Evolutionary conservation across 2,888 invertebrate genomes (phyloP).

Genomic region (Pollenia angustigena): DNA sequence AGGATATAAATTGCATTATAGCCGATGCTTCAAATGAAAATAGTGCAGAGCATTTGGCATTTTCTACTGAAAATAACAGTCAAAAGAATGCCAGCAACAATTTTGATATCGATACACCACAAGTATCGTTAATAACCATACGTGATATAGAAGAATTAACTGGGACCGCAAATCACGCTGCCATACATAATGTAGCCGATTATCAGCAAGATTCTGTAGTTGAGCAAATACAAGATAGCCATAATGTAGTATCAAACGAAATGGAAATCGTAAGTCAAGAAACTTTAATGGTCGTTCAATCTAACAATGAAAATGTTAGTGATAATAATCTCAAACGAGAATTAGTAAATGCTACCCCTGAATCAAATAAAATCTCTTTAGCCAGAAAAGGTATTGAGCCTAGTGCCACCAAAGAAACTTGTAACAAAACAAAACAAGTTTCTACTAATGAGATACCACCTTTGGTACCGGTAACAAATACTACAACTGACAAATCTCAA

Average conservation of each 20-base stretch:
- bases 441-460: slow-evolving; percentile 57
- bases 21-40: slow-evolving; percentile 72
- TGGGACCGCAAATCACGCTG: slow-evolving; percentile 44
- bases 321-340: slow-evolving; percentile 62
- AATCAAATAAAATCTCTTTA: slow-evolving; percentile 37
- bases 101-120: slow-evolving; percentile 78
- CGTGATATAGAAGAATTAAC: slow-evolving; percentile 74
- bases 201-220: slow-evolving; percentile 25
- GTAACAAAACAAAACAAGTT: neutral
- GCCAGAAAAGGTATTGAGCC: neutral
- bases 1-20: slow-evolving; percentile 79
- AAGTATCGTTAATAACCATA: slow-evolving; percentile 76
- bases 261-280: slow-evolving; percentile 36
- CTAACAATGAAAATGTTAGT: slow-evolving; percentile 9
- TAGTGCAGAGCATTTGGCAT: slow-evolving; percentile 7
- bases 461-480: slow-evolving; percentile 65
- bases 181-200: slow-evolving; percentile 17
- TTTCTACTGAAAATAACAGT: slow-evolving; percentile 41
- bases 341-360: slow-evolving; percentile 60
- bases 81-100: slow-evolving; percentile 38
- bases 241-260: slow-evolving; percentile 6
- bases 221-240: slow-evolving; percentile 47
- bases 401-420: neutral
- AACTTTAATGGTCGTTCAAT: neutral
- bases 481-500: neutral